Base-by-base conservation (phyloP, 2,113 vertebrate species). In the Hypomesus transpacificus region DNA sequence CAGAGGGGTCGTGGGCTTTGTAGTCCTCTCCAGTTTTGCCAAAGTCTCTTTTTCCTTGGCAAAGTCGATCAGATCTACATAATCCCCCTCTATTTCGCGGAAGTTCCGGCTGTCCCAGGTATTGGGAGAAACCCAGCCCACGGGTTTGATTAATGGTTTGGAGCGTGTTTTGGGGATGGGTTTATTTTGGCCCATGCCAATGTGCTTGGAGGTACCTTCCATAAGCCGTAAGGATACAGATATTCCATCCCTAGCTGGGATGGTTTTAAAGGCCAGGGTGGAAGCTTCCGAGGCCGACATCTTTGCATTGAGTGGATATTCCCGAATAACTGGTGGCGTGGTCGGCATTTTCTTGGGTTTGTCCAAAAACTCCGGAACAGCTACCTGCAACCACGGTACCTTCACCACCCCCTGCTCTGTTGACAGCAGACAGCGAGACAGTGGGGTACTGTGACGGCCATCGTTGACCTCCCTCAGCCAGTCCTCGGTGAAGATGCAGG, bases 1-100 rank as follows among this genome's bases (percentile, higher is more conserved):
- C 62, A 78, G 66, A 58, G 79, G 69, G 54, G 65, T 73, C 13
- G 77, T 22, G 51, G 82, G 71, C 39, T 85, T 75, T 50, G 52
- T 56, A 21, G 66, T 70, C 54, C 69, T 69, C 52, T 69, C 70
- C 71, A 71, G 73, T 70, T 82, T 79, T 18, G 65, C 65, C 14
- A 76, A 70, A 53, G 65, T 71, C 14, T 87, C 85, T 26, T 85
- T 89, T 4, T 90, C 91, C 80, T 88, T 92, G n/a, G 91, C 80
- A 6, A 92, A 90, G 59, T 93, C 93, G 75, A 98, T 82, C 50
- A 98, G 91, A 70, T 95, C 92, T n/a, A 99, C 96, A 1, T 98
- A 98, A 62, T 98, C 96, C 1, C 96, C 96, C 73, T 94, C 95
- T 24, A 94, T 85, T 72, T 94, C 91, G 73, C 86, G 88, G 83